These are phyloP conservation scores for Pammene fasciana DNA, from an alignment of 2,888 invertebrate genomes.

Conservation along the genomic window DNA sequence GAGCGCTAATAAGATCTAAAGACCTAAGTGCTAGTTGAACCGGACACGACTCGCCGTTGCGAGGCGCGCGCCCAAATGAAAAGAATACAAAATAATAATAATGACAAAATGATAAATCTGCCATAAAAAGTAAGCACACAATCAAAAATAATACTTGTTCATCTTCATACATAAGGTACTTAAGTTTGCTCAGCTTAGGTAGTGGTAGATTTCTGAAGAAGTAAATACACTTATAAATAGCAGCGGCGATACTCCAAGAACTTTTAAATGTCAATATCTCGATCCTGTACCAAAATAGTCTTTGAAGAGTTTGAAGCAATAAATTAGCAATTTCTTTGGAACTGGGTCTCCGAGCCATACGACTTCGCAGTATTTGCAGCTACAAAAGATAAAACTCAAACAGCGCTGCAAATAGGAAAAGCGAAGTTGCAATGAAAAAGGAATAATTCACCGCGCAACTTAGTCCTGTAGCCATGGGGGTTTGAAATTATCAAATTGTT, in stretches of 20 bases:
- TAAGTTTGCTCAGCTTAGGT: no score
- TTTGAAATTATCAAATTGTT: not conserved
- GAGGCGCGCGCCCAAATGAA: no score
- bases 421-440: conserved; percentile 36
- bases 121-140: no score
- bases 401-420: conserved; percentile 26
- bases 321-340: conserved; percentile 21
- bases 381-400: conserved; percentile 32
- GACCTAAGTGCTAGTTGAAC: no score
- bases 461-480: conserved; percentile 5
- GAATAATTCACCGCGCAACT: conserved; percentile 31
- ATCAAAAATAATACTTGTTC: no score
- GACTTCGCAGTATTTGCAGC: conserved; percentile 17
- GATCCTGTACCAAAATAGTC: not conserved
- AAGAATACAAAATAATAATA: no score
- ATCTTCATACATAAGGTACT: no score
- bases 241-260: not conserved
- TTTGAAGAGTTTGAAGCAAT: not conserved
- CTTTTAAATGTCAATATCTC: not conserved
- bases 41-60: no score
- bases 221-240: no score
- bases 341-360: conserved; percentile 5
- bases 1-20: no score
- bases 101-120: no score
- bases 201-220: no score